Evolutionary conservation across 2,797 vertebrate genomes (phyloP), one percentile per base, ranked within the genome.

Genomic region (Eutrigla gurnardus): DNA sequence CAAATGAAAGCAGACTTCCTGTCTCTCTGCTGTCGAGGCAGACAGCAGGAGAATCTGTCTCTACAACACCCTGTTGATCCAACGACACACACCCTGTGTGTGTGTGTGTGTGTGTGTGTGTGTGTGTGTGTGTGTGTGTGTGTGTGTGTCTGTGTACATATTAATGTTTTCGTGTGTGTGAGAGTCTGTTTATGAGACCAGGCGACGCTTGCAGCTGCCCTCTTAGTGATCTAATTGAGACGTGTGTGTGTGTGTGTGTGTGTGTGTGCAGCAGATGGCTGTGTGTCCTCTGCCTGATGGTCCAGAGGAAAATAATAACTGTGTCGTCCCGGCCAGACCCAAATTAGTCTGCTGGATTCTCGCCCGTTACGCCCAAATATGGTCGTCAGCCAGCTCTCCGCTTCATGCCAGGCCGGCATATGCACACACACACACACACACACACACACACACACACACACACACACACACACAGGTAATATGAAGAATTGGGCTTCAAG

Each of bases 281-380:
- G 94, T 96, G 96, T 97, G 95, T 96, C 96, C 96, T 97, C 96
- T 96, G 95, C 95, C 96, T 97, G 96, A 97, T 97, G 97, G 96
- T 96, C 96, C 78, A 89, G 77, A 96, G 96, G 95, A 98, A 97
- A 97, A 97, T 98, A 97, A 97, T 97, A 97, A 97, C 97, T 96
- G 96, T 96, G 94, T 97, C 95, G 96, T 97, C 96, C 94, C 93
- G 92, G 96, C 97, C 97, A 92, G 83, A 86, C 80, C 84, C 88
- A 93, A 92, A 93, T 93, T 92, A 92, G 89, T 87, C 96, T 96
- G 95, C 96, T 97, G 96, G 96, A 96, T 94, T 93, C 91, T 90
- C 90, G 96, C 97, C 96, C 95, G 96, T 96, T 95, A 95, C 80
- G 78, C 84, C 86, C 86, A 84, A 81, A 88, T 77, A 79, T 87